Evolutionary conservation across 2,113 vertebrate genomes (phyloP), one percentile per base, ranked within the genome.

Genomic region (Burhinus oedicnemus): DNA sequence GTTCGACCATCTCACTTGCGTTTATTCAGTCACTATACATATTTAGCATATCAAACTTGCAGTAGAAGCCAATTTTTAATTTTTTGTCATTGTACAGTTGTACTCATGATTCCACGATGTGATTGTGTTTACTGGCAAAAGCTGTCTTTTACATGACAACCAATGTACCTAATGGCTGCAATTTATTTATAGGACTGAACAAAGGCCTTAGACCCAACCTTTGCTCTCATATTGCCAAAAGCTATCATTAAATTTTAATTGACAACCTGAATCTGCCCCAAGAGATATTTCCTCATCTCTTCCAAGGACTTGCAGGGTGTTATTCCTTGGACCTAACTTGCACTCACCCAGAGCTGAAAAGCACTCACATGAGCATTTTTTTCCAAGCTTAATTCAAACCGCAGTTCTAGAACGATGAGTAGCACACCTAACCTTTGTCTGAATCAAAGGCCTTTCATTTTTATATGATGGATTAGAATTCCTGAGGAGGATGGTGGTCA

Each of bases 161-260:
- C 76, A 90, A 29, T 22, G 71, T 42, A 44, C 16, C 42, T 60
- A 78, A 47, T 0, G 1, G 51, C 60, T 94, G 84, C 92, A 58
- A 90, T 75, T 87, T 93, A 95, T 95, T 93, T 91, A 93, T 92
- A 84, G 76, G 52, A 27, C 26, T 32, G 34, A 95, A 95, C 60
- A 89, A 94, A 90, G 58, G 36, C 79, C 80, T 70, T 51, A 75
- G 55, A 91, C 38, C 17, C 61, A 87, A 64, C 38, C 68, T 92
- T 89, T 84, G 85, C 71, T 92, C 83, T 90, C 80, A 83, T 81
- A 68, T 78, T 87, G 79, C 58, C 64, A 64, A 89, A 78, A 64
- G 32, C 68, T 49, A 62, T 66, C 15, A 80, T 92, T 90, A 90
- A 89, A 86, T 92, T 96, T 95, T 94, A 74, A 96, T 51, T 77